Base-by-base conservation (phyloP, 2,113 vertebrate genomes). In the Dasypus novemcinctus region DNA sequence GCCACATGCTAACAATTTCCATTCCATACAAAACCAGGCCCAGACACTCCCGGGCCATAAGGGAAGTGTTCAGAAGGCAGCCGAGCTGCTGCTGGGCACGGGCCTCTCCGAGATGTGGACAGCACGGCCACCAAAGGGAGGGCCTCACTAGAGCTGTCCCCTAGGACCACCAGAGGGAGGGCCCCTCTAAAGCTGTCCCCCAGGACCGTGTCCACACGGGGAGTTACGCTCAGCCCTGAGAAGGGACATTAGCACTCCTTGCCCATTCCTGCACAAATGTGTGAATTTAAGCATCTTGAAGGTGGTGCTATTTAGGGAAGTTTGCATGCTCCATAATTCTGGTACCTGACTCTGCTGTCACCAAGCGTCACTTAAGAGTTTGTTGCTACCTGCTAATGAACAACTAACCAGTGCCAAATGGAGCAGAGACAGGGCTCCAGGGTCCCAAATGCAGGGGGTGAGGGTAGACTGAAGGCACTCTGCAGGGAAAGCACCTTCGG, bases 171-270 rank as follows among this genome's bases (percentile, higher is more conserved):
- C n/a, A n/a, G n/a, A 66, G 57, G 61, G 15, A 76, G 66, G 41
- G 33, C 11, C 23, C 3, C n/a, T 4, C 14, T 11, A 23, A 84
- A 61, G 54, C n/a, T 15, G 0, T 74, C 87, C 74, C 36, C 79
- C 23, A 41, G 68, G 71, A 81, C 57, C 61, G 74, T 0, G 4
- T 43, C 18, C 46, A 81, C 0, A 0, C 31, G 33, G 43, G n/a
- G 33, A 71, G 31, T 27, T 33, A 25, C 0, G 13, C 3, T 11
- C n/a, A 7, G 20, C 4, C 4, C 14, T 36, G 4, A 0, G 36
- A 46, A 71, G 23, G 31, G 87, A 85, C 9, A 31, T 27, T 41
- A 52, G 14, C 49, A 46, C 46, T 80, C 33, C 64, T 7, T 6
- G 41, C 25, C 43, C 14, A 2, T 76, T 29, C 63, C 69, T 15